Percentiles rank a stretch among this genome's conserved stretches.
Conservation (phyloP, 1,140 invertebrate genomes). For the Trichogramma pretiosum region DNA sequence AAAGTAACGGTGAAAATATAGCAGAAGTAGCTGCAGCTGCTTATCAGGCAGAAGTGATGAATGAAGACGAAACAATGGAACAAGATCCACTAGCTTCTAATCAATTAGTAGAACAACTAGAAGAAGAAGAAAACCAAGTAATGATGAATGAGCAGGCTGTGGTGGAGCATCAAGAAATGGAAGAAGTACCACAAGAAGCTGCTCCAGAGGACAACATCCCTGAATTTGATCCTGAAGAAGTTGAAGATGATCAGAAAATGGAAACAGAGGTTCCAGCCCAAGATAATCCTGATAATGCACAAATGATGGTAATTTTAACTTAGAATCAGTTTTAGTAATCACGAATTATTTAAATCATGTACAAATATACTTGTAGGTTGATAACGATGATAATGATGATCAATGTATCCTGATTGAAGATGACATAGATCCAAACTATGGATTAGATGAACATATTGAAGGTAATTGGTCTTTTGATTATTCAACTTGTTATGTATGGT, state of each 20-base stretch:
- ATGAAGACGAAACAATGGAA: slow-evolving; percentile 7
- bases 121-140: background rate
- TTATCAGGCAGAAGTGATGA: slow-evolving; percentile 16
- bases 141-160: background rate
- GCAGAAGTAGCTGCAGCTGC: slow-evolving; percentile 24
- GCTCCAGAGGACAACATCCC: slow-evolving; percentile 1
- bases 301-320: background rate
- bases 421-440: slow-evolving; percentile 11
- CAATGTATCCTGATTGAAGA: slow-evolving; percentile 25
- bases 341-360: too few species aligned
- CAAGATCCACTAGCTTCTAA: too few species aligned
- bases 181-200: background rate
- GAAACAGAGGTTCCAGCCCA: background rate
- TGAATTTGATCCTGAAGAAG: slow-evolving; percentile 19
- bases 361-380: too few species aligned
- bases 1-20: too few species aligned
- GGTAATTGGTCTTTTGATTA: background rate
- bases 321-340: too few species aligned
- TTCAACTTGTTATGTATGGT: background rate
- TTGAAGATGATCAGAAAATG: background rate
- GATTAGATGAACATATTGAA: background rate
- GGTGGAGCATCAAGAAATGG: background rate
- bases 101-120: background rate
- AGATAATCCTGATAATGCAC: background rate
- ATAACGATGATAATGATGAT: slow-evolving; percentile 25